Evolutionary conservation across 2,888 invertebrate species (phyloP), one percentile per base, ranked within the genome.

Genomic region (Ennomos quercinarius): DNA sequence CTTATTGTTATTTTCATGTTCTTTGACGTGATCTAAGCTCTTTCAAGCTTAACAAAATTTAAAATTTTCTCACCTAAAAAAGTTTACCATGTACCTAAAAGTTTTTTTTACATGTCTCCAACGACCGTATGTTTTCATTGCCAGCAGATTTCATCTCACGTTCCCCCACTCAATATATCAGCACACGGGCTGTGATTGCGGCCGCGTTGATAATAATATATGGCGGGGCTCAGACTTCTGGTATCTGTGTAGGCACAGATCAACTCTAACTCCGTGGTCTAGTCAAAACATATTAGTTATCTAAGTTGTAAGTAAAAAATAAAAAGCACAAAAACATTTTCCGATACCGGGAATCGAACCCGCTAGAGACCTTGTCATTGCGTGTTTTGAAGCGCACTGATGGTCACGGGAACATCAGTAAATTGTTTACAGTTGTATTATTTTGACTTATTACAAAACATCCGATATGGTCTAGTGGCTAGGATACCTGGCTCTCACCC

Each of bases 401-500:
- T 17, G 17, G 17, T 17, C 17, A 17, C 3, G 17, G 17, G 3
- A 27, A 27, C 5, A 6, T 27, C 27, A 6, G 4, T 27, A 27
- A 1, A 0, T 6, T 27, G 27, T 27, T 27, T 27, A 27, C 27
- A 6, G 5, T 27, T 27, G 4, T 5, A 27, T 27, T 27, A 27
- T 27, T 27, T 27, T 27, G 27, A 27, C 27, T 6, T 0, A 1
- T 0, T 6, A 6, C 6, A 6, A 4, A 73, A 5, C 3, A 81
- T 93, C 93, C 93, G 91, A 91, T 93, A 93, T 93, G 93, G 93
- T 93, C 93, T 93, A 93, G 93, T 93, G 93, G 93, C 90, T 93
- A 93, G 93, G 93, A 93, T 93, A 93, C 89, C 93, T 93, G 93
- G 93, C 85, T 93, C 86, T 93, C 93, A 93, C 91, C 93, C 92